A percentile compares a stretch with the other conserved stretches of the same genome.
Evolutionary conservation across 2,113 vertebrate genomes (phyloP).

Genomic region (Elephas maximus): DNA sequence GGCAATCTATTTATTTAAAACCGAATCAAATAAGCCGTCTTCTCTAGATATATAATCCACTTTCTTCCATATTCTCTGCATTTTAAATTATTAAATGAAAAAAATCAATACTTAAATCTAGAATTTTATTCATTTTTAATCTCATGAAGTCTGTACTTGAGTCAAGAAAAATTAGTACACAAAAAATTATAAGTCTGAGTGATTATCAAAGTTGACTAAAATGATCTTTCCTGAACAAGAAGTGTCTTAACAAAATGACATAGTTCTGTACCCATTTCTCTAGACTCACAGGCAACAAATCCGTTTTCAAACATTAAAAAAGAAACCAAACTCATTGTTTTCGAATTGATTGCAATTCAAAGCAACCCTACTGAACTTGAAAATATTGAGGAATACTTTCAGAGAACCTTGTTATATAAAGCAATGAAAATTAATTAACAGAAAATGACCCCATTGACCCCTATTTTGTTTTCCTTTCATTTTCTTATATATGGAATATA

Average conservation of each 20-base stretch:
- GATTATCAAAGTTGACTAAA: background rate
- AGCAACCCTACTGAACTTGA: no score
- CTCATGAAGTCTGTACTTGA: background rate
- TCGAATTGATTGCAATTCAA: no score
- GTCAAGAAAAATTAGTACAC: background rate
- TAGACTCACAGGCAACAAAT: background rate
- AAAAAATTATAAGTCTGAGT: background rate
- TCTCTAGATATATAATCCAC: background rate
- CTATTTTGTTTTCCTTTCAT: background rate
- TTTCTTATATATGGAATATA: background rate
- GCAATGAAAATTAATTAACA: background rate
- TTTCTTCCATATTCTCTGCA: background rate
- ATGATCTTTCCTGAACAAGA: background rate
- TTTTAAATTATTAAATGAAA: conserved; percentile 60
- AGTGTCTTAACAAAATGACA: accelerated
- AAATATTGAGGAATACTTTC: background rate
- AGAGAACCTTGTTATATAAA: background rate
- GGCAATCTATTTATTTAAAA: background rate
- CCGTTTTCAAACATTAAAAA: background rate
- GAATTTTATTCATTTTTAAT: background rate
- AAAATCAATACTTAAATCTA: background rate
- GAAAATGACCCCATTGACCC: background rate
- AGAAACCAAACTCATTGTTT: no score
- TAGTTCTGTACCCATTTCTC: background rate
- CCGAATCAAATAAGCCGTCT: background rate